Evolutionary conservation across 2,797 vertebrate genomes (phyloP).

Genomic region (Myiotriccus ornatus): DNA sequence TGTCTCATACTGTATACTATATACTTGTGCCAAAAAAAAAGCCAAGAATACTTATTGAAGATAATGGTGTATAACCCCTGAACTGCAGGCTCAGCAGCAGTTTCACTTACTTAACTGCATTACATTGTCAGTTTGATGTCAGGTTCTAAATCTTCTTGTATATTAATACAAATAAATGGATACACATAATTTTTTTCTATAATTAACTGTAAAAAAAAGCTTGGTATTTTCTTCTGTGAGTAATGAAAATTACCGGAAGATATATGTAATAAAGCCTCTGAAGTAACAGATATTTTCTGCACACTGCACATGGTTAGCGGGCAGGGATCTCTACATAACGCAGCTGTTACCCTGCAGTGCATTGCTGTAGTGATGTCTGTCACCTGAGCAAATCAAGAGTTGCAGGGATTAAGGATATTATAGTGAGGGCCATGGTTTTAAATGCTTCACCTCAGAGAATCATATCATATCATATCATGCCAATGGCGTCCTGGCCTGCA

Average conservation of each 20-base stretch:
- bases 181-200: background rate
- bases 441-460: background rate
- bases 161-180: background rate
- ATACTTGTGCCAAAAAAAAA: background rate
- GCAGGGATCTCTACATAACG: background rate
- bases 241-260: background rate
- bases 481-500: no score
- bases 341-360: background rate
- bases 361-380: background rate
- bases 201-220: background rate
- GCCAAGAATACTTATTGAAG: background rate
- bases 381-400: background rate
- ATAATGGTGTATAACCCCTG: background rate
- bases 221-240: background rate
- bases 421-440: background rate
- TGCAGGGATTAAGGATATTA: background rate
- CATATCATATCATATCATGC: no score
- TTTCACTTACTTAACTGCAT: background rate
- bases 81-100: background rate
- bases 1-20: background rate
- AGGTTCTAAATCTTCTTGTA: background rate
- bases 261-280: background rate
- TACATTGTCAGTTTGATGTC: background rate
- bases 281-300: background rate
- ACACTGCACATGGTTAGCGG: background rate